Evolutionary conservation across 2,888 invertebrate species (phyloP).

Genomic region (Meta bourneti): DNA sequence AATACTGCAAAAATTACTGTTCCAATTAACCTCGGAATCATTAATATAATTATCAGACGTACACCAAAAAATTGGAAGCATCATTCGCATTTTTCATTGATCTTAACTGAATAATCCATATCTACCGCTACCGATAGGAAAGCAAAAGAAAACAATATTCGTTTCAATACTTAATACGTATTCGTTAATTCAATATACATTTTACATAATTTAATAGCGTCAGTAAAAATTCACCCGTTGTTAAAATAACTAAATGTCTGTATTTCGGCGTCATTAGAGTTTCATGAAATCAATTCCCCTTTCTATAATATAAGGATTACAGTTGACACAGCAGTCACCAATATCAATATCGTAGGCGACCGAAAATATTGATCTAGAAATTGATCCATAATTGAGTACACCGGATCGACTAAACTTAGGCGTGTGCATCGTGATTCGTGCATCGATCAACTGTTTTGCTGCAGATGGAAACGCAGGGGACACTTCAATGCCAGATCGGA

Average conservation of each 20-base stretch:
- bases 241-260: neutral
- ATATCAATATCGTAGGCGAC: neutral
- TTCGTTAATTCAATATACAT: too few relatives aligned
- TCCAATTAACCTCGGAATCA: too few relatives aligned
- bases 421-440: slow-evolving; percentile 32
- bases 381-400: slow-evolving; percentile 67
- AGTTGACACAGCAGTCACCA: neutral
- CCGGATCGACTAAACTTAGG: slow-evolving; percentile 29
- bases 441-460: slow-evolving; percentile 45
- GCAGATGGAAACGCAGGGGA: slow-evolving; percentile 17
- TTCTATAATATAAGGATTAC: neutral
- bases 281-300: neutral
- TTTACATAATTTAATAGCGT: too few relatives aligned
- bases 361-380: slow-evolving; percentile 54
- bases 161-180: too few relatives aligned
- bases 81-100: too few relatives aligned
- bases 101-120: too few relatives aligned
- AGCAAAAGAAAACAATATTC: too few relatives aligned
- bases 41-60: too few relatives aligned
- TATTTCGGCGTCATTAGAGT: neutral
- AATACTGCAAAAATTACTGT: too few relatives aligned
- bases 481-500: slow-evolving; percentile 16
- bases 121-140: too few relatives aligned
- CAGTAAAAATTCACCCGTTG: too few relatives aligned
- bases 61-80: too few relatives aligned